These are phyloP conservation scores for Mormyrops attenuatus DNA, from an alignment of 2,797 vertebrate genomes.

Conservation along the genomic window DNA sequence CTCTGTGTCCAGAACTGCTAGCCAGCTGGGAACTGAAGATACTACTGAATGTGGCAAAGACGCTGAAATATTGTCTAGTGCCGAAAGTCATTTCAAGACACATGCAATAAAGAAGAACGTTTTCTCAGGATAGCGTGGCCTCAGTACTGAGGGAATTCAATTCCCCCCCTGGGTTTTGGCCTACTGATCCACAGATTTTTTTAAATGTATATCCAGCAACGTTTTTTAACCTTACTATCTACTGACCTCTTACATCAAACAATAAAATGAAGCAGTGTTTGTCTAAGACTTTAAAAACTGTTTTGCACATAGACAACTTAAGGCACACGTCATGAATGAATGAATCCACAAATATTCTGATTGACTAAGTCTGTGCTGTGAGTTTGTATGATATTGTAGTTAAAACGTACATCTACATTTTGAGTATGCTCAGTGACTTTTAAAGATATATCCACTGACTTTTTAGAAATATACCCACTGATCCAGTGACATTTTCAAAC, in stretches of 20 bases:
- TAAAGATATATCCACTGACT: neutral
- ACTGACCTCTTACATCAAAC: neutral
- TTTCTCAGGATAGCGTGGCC: neutral
- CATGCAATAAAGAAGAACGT: neutral
- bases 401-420: neutral
- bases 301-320: neutral
- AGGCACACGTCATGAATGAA: neutral
- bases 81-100: neutral
- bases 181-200: neutral
- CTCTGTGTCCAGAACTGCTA: neutral
- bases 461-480: neutral
- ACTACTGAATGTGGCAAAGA: neutral
- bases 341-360: neutral
- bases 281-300: neutral
- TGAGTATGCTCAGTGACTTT: neutral
- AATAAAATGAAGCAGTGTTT: neutral
- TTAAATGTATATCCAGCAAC: neutral
- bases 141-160: neutral
- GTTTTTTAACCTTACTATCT: neutral
- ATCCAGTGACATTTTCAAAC: neutral
- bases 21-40: neutral
- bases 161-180: neutral
- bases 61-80: neutral
- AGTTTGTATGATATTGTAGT: neutral
- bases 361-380: neutral